These are phyloP conservation scores for Chaenocephalus aceratus DNA, from an alignment of 2,113 vertebrate genomes.

Conservation along the genomic window DNA sequence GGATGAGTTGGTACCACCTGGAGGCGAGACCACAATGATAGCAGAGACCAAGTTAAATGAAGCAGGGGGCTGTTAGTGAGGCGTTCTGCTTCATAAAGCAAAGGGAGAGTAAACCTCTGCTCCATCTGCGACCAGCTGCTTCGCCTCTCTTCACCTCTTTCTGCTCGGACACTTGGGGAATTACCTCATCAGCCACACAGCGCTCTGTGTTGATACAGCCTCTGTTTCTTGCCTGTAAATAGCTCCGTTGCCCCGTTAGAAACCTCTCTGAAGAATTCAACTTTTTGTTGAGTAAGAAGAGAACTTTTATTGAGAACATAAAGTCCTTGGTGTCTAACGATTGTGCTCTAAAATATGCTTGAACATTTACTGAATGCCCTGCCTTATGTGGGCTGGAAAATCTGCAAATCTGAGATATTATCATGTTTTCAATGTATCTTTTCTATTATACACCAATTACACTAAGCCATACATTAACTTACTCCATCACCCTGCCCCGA, in stretches of 20 bases:
- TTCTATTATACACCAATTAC: slow-evolving; percentile 16
- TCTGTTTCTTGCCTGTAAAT: slow-evolving; percentile 63
- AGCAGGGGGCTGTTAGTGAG: slow-evolving; percentile 44
- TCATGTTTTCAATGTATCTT: slow-evolving; percentile 17
- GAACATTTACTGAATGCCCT: slow-evolving; percentile 4
- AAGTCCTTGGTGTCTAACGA: neutral
- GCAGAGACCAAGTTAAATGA: slow-evolving; percentile 52
- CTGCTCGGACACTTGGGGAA: slow-evolving; percentile 50
- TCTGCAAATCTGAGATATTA: slow-evolving; percentile 19
- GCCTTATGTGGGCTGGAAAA: slow-evolving; percentile 16
- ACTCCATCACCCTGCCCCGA: neutral
- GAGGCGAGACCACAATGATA: slow-evolving; percentile 7
- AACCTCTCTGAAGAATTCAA: slow-evolving; percentile 37
- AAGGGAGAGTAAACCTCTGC: slow-evolving; percentile 57
- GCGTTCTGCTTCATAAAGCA: slow-evolving; percentile 56
- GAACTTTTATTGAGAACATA: slow-evolving; percentile 14
- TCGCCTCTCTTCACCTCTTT: slow-evolving; percentile 42
- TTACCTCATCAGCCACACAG: slow-evolving; percentile 63
- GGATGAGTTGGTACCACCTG: slow-evolving; percentile 46
- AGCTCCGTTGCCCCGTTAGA: slow-evolving; percentile 41
- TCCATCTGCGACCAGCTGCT: slow-evolving; percentile 71
- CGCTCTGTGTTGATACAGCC: slow-evolving; percentile 61
- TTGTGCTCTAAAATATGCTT: neutral
- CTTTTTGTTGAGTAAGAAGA: slow-evolving; percentile 35
- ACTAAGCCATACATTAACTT: slow-evolving; percentile 1